Conservation (phyloP, 1,140 invertebrate species). For the Colletes latitarsis region DNA sequence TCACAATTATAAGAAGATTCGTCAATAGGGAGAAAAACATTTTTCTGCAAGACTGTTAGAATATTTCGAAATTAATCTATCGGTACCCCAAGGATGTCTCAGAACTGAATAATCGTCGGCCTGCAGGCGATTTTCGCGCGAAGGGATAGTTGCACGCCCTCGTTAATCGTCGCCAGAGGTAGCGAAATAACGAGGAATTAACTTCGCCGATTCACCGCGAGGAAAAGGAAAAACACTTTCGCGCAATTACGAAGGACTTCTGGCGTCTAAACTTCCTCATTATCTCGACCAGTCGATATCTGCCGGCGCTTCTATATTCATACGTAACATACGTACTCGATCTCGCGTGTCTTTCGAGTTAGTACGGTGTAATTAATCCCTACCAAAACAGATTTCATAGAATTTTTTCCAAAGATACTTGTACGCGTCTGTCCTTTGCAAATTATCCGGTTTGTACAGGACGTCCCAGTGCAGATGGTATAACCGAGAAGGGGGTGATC, state of each 20-base stretch:
- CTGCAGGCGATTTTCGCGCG: slow-evolving; percentile 39
- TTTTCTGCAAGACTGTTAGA: not conserved
- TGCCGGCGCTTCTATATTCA: not conserved
- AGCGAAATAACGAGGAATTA: slow-evolving; percentile 66
- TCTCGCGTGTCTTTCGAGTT: too few species aligned
- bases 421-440: too few species aligned
- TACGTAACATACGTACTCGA: too few species aligned
- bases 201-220: slow-evolving; percentile 43
- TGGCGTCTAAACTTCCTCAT: slow-evolving; percentile 44
- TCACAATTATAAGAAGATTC: too few species aligned
- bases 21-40: too few species aligned
- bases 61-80: slow-evolving; percentile 50
- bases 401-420: too few species aligned
- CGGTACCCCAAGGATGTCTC: not conserved
- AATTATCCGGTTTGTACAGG: too few species aligned
- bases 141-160: slow-evolving; percentile 3
- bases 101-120: slow-evolving; percentile 36
- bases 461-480: too few species aligned
- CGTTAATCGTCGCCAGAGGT: slow-evolving; percentile 62
- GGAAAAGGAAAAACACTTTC: slow-evolving; percentile 51
- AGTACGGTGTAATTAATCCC: too few species aligned
- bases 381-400: too few species aligned
- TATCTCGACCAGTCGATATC: slow-evolving; percentile 42
- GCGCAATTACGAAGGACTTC: slow-evolving; percentile 42
- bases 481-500: too few species aligned